phyloP scores from a whole-genome alignment of 2,113 vertebrate genomes.

The Rhinoptilus africanus region DNA sequence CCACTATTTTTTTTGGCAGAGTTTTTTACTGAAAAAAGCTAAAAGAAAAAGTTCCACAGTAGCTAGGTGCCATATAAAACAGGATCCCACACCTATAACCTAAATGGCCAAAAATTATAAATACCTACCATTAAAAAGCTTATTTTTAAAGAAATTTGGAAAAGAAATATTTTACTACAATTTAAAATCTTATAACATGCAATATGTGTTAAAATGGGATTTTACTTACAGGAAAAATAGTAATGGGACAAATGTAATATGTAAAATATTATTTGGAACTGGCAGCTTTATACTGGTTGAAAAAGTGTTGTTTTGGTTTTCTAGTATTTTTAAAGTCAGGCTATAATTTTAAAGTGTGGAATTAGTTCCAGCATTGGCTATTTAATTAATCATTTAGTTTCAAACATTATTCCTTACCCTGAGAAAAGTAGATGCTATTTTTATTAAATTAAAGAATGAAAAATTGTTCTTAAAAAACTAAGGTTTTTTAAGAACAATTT shows the following conservation, averaged over 20 bases:
- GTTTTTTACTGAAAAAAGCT: conserved; percentile 46
- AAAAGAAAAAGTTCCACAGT: conserved; percentile 60
- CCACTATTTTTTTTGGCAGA: conserved; percentile 71
- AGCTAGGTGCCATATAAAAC: conserved; percentile 76
- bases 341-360: background rate
- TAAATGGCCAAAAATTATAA: conserved; percentile 69
- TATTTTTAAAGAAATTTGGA: conserved; percentile 61
- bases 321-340: background rate
- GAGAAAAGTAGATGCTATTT: background rate
- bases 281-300: background rate
- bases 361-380: background rate
- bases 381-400: conserved; percentile 30
- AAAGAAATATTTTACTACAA: conserved; percentile 50
- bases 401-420: background rate
- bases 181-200: conserved; percentile 41
- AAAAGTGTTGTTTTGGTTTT: conserved; percentile 13
- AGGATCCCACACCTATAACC: conserved; percentile 73
- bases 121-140: conserved; percentile 57
- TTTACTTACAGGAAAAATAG: conserved; percentile 15
- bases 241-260: conserved; percentile 20
- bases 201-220: conserved; percentile 39
- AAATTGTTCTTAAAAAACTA: background rate
- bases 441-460: background rate
- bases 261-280: background rate
- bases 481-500: background rate